Evolutionary conservation across 1,140 invertebrate genomes (phyloP), one percentile per base, ranked within the genome.

Genomic region (Brachionus sp.): DNA sequence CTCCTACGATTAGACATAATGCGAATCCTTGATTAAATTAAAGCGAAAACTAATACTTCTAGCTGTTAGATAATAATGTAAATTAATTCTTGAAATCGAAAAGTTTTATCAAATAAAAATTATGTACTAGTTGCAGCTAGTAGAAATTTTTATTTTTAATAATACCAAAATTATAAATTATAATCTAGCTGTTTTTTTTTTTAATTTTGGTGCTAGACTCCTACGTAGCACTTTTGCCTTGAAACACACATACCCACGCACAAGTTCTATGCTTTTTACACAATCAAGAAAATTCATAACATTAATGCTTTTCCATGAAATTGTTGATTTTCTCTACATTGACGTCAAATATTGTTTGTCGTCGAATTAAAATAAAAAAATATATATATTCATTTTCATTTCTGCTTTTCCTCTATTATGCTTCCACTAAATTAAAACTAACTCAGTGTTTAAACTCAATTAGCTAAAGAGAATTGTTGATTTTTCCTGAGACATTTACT

Each of bases 91-190:
- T 57, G 50, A 57, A 57, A 57, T 57, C 50, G 50, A 57, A 57
- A 57, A 23, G 50, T 57, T 57, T 42, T 57, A 57, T 25, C 50
- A 57, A 57, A 57, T 57, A 16, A 57, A 57, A 57, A 57, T 57
- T 57, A 57, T 57, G 50, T 57, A 57, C 50, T 57, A 57, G 50
- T 57, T 57, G 50, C 50, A 57, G 50, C 50, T 57, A 66, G 25
- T 7, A 66, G 64, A 66, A 66, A 25, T 29, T 29, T 29, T 57
- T 57, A 57, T 57, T 57, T 53, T 53, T 16, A 53, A 53, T 53
- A 57, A 57, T 57, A 57, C 1, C 50, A 66, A 66, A 70, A 70
- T 70, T 70, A 70, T 70, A 70, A 70, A 70, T 70, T 70, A 70
- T 70, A 70, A 70, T 70, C 66, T 70, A 70, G 66, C 66, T 37